A percentile compares a stretch with the other conserved stretches of the same genome.
phyloP scores from a whole-genome alignment of 64 coral and sea anemone species.

The Cladopsammia gracilis region DNA sequence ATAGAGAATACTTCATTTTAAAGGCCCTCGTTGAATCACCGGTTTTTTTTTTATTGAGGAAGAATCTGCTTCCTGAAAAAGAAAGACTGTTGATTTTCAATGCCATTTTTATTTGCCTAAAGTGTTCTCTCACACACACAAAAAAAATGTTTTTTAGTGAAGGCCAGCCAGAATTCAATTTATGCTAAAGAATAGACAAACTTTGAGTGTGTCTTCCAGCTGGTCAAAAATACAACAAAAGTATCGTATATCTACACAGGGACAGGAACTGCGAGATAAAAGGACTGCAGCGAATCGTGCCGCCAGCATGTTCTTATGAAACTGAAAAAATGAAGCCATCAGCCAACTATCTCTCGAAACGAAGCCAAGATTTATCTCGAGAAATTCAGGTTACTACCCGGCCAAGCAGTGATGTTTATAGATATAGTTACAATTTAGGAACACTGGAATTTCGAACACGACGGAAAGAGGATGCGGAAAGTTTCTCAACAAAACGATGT shows the following conservation, averaged over 20 bases:
- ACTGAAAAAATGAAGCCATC: neutral
- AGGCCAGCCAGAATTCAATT: too few relatives aligned
- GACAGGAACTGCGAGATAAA: too few relatives aligned
- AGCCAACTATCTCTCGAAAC: neutral
- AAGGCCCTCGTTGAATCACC: neutral
- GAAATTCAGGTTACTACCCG: neutral
- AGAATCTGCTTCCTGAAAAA: neutral
- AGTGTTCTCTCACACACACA: too few relatives aligned
- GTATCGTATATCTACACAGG: too few relatives aligned
- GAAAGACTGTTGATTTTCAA: too few relatives aligned
- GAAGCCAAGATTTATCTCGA: neutral
- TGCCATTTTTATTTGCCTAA: too few relatives aligned
- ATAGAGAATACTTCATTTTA: neutral
- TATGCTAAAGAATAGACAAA: too few relatives aligned
- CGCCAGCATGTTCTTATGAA: too few relatives aligned
- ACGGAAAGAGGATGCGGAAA: neutral
- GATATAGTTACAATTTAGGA: conserved; percentile 47
- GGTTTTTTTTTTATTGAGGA: neutral
- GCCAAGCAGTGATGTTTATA: neutral
- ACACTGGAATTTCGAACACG: neutral
- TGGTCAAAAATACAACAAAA: too few relatives aligned
- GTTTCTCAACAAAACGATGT: neutral
- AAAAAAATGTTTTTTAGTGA: too few relatives aligned
- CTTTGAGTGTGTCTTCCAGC: too few relatives aligned
- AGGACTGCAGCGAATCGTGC: too few relatives aligned